Evolutionary conservation across 1,140 invertebrate species (phyloP).

Genomic region (Laodelphax striatellus): DNA sequence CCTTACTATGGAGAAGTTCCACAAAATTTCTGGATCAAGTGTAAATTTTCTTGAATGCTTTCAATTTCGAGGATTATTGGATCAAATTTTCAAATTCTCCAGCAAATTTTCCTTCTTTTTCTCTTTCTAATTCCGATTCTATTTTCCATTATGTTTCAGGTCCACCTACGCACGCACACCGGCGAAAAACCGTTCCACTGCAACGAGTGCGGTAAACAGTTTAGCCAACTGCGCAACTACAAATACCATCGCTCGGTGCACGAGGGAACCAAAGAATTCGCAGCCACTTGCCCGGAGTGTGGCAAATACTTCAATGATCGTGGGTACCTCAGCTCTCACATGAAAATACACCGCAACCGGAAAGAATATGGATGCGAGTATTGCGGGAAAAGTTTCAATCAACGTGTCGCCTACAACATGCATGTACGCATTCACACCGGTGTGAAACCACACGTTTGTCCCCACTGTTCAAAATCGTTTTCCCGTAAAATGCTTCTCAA

Average conservation of each 20-base stretch:
- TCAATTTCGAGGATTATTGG: too few species aligned
- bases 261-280: conserved; percentile 26
- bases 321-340: conserved; percentile 31
- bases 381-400: conserved; percentile 53
- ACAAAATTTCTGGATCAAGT: too few species aligned
- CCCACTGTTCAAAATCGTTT: conserved; percentile 75
- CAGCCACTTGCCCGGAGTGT: conserved; percentile 42
- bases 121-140: too few species aligned
- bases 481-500: conserved; percentile 70
- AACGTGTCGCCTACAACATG: conserved; percentile 65
- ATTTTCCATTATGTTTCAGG: conserved; percentile 9
- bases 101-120: too few species aligned
- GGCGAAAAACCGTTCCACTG: conserved; percentile 53
- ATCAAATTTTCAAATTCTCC: too few species aligned
- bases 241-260: conserved; percentile 25
- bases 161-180: conserved; percentile 53
- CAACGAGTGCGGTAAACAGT: conserved; percentile 40
- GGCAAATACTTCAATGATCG: conserved; percentile 43
- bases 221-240: conserved; percentile 30
- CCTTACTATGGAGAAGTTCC: too few species aligned
- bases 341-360: conserved; percentile 26
- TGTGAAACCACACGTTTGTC: conserved; percentile 75
- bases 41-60: too few species aligned
- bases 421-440: conserved; percentile 68
- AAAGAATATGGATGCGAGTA: conserved; percentile 40